Base-by-base conservation (phyloP, 2,797 vertebrate species). In the Australoheros facetus region DNA sequence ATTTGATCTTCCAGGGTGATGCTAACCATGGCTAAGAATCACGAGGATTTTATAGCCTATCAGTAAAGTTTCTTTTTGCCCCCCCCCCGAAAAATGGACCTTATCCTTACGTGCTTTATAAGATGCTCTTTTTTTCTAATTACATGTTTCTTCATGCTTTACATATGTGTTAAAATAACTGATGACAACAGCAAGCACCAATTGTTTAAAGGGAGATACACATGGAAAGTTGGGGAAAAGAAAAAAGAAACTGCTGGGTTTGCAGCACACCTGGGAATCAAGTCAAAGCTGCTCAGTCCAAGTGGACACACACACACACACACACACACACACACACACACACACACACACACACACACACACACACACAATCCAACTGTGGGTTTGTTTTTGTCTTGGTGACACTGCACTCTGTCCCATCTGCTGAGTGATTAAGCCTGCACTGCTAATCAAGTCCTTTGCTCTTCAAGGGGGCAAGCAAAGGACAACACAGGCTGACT, bases 91-190 rank as follows among this genome's bases (percentile, higher is more conserved):
- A 26, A 26, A 26, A 26, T 26, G 26, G 26, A 26, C 26, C 26
- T 26, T 26, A 26, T 26, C 26, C 26, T 26, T 26, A 26, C 26
- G 3, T 26, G 26, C 26, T 26, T 26, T 26, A 3, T 26, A 26
- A 26, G 26, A 26, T 26, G 26, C 26, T 26, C 26, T 26, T 26
- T 26, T 26, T 26, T 26, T 26, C 3, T 26, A 26, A 26, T 26
- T 26, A 26, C 26, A 21, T 72, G 51, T 19, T 69, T 21, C n/a
- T 51, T 32, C 7, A 12, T 69, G n/a, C 75, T 84, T 77, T 53
- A 56, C 71, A 82, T 88, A 92, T 84, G 54, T 93, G 88, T 95
- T 94, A 90, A 88, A 92, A 92, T 93, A 91, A 93, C 91, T 94
- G 93, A 94, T 91, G 91, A 91, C 80, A 85, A 84, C 84, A 69